Evolutionary conservation across 2,113 vertebrate species (phyloP), one percentile per base, ranked within the genome.

Genomic region (Chamaea fasciata): DNA sequence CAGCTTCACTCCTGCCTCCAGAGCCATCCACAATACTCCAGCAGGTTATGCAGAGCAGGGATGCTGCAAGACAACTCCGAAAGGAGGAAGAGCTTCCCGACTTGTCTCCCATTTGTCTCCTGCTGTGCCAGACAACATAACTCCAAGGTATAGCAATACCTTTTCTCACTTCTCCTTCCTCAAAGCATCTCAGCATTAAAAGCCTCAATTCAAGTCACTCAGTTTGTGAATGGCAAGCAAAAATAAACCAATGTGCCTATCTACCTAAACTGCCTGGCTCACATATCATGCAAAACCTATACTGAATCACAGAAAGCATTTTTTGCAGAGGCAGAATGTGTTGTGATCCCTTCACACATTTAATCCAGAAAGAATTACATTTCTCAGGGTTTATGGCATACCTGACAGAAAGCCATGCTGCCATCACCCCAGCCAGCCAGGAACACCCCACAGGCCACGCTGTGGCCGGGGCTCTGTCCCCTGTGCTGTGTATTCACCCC

Each of bases 381-480:
- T 2, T 1, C 18, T 63, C 35, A 23, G 35, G 15, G 16, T 60
- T 87, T 60, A 24, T 1, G 41, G 52, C n/a, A 50, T 59, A 31
- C 22, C n/a, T 53, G 42, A 30, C 16, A 70, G 53, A 70, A 73
- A 33, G 19, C 52, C 37, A 47, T 84, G 74, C 39, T 42, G 21
- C 46, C 18, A 77, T 50, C 33, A 59, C 11, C 27, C 31, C 31
- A 37, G 26, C 52, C 37, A 5, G 44, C 26, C 57, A 47, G 2
- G 0, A 76, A 64, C 2, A 6, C 8, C 49, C 20, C 28, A 9
- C 0, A 0, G n/a, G 64, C 20, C 19, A 2, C 0, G 0, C 26
- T 27, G 13, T 0, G 0, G 16, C n/a, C 0, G 0, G 33, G 42
- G 15, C n/a, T 62, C 50, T 44, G 46, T 13, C n/a, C 50, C 39